Evolutionary conservation across 2,113 vertebrate genomes (phyloP).

Genomic region (Anhinga anhinga): DNA sequence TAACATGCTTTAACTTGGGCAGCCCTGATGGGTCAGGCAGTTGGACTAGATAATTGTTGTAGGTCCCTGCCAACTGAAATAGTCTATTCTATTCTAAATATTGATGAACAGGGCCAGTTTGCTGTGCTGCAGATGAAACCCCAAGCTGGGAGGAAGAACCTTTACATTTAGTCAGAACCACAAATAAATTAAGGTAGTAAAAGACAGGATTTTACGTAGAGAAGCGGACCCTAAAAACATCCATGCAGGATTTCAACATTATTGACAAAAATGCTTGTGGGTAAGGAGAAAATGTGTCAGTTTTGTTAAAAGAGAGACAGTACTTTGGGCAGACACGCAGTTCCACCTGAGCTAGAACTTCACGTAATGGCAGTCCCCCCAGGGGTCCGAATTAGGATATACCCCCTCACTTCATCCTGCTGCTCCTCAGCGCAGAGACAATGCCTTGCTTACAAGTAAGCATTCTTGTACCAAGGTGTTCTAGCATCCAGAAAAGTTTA

Average conservation of each 20-base stretch:
- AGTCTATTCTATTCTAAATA: not conserved
- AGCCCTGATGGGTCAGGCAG: not conserved
- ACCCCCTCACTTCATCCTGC: not conserved
- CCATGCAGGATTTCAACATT: not conserved
- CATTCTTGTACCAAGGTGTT: not conserved
- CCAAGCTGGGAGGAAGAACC: not conserved
- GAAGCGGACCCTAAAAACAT: not conserved
- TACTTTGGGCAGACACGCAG: not conserved
- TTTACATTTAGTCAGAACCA: not conserved
- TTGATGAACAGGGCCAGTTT: not conserved
- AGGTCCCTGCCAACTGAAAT: not conserved
- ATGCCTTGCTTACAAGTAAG: not conserved
- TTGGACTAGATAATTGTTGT: not conserved
- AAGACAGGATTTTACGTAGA: not conserved
- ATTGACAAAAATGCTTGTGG: not conserved
- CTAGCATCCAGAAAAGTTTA: not conserved
- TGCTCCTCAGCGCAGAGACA: not conserved
- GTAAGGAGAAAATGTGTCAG: not conserved
- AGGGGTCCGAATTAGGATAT: no score
- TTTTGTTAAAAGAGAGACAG: not conserved
- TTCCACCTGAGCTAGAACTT: not conserved
- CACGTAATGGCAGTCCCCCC: not conserved
- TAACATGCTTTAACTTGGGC: not conserved
- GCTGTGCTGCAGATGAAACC: not conserved
- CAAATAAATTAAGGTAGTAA: not conserved